Percentiles rank a stretch among this genome's conserved stretches.
Evolutionary conservation across 2,888 invertebrate species (phyloP).

Genomic region (Apantesis nais): DNA sequence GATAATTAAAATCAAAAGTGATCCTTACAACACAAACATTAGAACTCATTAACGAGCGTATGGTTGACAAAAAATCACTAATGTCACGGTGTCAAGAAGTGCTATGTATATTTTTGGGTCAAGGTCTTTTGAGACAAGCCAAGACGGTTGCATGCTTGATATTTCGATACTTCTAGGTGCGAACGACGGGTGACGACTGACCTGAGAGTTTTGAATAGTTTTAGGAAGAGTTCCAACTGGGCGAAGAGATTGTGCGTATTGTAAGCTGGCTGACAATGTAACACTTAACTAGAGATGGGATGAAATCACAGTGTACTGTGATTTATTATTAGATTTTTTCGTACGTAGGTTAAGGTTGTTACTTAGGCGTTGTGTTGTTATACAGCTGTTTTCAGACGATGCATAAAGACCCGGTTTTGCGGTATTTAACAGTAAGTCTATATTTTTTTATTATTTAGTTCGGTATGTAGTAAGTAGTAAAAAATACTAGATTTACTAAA

Average conservation of each 20-base stretch:
- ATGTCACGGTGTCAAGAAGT: slow-evolving; percentile 73
- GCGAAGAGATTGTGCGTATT: neutral
- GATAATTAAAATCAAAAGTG: slow-evolving; percentile 33
- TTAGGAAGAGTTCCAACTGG: slow-evolving; percentile 19
- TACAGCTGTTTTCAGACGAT: too few relatives aligned
- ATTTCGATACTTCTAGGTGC: slow-evolving; percentile 37
- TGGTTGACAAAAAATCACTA: slow-evolving; percentile 43
- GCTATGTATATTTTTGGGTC: slow-evolving; percentile 78
- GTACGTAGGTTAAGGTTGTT: neutral
- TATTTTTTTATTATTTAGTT: too few relatives aligned
- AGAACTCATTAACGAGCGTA: slow-evolving; percentile 24
- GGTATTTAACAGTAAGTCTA: too few relatives aligned
- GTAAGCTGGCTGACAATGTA: neutral
- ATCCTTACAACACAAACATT: slow-evolving; percentile 36
- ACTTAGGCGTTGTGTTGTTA: too few relatives aligned
- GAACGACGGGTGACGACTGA: slow-evolving; percentile 30
- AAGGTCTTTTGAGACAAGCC: slow-evolving; percentile 64
- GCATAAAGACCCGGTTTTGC: too few relatives aligned
- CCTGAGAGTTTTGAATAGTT: slow-evolving; percentile 10
- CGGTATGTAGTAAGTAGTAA: too few relatives aligned
- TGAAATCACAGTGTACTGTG: too few relatives aligned
- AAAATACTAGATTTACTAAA: too few relatives aligned
- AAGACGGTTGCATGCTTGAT: slow-evolving; percentile 47
- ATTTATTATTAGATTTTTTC: too few relatives aligned
- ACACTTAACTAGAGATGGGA: too few relatives aligned